Conservation (phyloP, 2,113 vertebrate species). For the Xyliphius kryptos region DNA sequence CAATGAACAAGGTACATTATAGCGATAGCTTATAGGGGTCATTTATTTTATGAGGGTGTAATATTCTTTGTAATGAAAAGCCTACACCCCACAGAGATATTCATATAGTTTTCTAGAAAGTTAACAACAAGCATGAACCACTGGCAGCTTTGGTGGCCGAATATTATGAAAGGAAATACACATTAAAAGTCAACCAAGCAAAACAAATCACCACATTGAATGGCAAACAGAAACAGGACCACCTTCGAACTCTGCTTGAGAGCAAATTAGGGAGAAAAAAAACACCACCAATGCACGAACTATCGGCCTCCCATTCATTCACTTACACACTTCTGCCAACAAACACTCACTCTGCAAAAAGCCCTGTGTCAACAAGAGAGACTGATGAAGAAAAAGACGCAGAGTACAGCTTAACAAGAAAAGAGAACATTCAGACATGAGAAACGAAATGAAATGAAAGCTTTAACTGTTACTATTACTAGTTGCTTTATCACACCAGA, state of each 20-base stretch:
- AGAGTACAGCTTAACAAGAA: neutral
- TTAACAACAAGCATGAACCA: conserved; percentile 18
- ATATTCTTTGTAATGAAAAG: conserved; percentile 5
- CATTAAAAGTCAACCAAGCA: conserved; percentile 13
- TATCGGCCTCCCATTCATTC: neutral
- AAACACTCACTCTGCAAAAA: conserved; percentile 1
- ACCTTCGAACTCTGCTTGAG: conserved; percentile 25
- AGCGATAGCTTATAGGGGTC: no score
- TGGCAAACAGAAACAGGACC: conserved; percentile 22
- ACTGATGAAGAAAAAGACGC: conserved; percentile 17
- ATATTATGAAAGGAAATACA: conserved; percentile 17
- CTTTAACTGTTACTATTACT: neutral
- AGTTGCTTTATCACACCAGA: no score
- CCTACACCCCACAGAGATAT: neutral
- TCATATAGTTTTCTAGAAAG: neutral
- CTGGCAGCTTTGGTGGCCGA: conserved; percentile 14
- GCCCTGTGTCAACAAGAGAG: conserved; percentile 15
- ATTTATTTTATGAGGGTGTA: no score
- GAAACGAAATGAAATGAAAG: neutral
- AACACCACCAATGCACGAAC: conserved; percentile 27
- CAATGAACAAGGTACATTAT: no score
- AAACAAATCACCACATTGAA: conserved; percentile 10
- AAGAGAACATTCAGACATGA: neutral
- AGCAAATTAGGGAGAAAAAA: neutral
- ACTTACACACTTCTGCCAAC: neutral